These are phyloP conservation scores for Mormyrus lacerda DNA, from an alignment of 2,113 vertebrate species.

Conservation along the genomic window DNA sequence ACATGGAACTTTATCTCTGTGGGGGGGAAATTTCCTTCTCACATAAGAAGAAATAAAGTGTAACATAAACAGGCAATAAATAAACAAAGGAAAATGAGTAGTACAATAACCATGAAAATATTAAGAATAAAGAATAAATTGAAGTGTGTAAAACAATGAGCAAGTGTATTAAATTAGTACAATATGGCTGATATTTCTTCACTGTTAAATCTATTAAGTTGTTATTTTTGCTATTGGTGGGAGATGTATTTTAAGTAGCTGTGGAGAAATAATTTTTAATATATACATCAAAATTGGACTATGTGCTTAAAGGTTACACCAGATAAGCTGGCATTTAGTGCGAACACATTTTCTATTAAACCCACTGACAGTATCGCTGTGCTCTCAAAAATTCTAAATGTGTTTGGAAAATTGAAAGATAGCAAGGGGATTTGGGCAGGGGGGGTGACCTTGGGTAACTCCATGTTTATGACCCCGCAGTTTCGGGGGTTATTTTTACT, in stretches of 20 bases:
- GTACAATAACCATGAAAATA: too few relatives aligned
- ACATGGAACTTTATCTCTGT: too few relatives aligned
- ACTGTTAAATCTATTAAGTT: background rate
- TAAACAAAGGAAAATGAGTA: too few relatives aligned
- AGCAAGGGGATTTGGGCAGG: background rate
- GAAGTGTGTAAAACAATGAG: too few relatives aligned
- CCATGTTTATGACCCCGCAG: background rate
- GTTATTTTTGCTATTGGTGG: background rate
- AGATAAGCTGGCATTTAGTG: background rate
- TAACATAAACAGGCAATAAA: too few relatives aligned
- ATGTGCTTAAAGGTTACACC: background rate
- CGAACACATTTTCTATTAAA: slow-evolving; percentile 8
- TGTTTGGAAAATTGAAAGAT: slow-evolving; percentile 13
- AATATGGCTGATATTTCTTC: background rate
- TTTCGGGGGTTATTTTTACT: background rate
- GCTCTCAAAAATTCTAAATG: slow-evolving; percentile 9
- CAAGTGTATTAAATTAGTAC: background rate
- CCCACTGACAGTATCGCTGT: background rate
- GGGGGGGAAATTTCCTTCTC: too few relatives aligned
- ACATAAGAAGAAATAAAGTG: too few relatives aligned
- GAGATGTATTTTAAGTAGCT: background rate
- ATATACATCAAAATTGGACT: background rate
- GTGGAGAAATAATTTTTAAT: background rate
- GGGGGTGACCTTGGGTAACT: background rate
- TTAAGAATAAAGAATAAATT: too few relatives aligned